These are phyloP conservation scores for Eupithecia centaureata DNA, from an alignment of 2,888 invertebrate species.

Conservation along the genomic window DNA sequence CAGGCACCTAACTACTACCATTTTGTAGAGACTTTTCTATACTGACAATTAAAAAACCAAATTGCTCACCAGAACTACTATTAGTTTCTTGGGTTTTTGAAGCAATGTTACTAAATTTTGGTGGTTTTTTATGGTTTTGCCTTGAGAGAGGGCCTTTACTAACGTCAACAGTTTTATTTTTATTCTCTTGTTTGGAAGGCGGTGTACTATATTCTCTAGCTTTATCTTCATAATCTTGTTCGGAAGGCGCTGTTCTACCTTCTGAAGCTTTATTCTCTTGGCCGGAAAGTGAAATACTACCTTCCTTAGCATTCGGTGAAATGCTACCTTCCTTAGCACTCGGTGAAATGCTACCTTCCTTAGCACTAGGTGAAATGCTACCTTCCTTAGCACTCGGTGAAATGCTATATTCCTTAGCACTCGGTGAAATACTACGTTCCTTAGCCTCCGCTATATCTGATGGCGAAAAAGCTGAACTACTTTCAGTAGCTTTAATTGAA, in stretches of 20 bases:
- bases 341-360: neutral
- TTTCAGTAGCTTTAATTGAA: neutral
- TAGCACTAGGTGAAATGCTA: too few species aligned
- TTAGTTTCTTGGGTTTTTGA: too few species aligned
- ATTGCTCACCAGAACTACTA: neutral
- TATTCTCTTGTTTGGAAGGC: too few species aligned
- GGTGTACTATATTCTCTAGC: too few species aligned
- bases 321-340: neutral
- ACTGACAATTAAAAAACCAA: too few species aligned
- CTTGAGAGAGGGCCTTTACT: neutral
- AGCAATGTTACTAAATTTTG: too few species aligned
- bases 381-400: too few species aligned
- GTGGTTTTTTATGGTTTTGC: too few species aligned
- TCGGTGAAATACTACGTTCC: neutral
- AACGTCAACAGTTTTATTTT: neutral
- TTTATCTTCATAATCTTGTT: too few species aligned
- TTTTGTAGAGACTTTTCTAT: too few species aligned
- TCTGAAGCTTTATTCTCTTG: neutral
- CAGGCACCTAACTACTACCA: too few species aligned
- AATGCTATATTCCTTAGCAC: neutral
- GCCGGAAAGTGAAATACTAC: neutral
- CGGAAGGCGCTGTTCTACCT: neutral
- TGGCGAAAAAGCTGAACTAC: neutral
- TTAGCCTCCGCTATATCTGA: neutral
- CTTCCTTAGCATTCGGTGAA: neutral